Base-by-base conservation (phyloP, 2,888 invertebrate genomes). In the Plagodis dolabraria region DNA sequence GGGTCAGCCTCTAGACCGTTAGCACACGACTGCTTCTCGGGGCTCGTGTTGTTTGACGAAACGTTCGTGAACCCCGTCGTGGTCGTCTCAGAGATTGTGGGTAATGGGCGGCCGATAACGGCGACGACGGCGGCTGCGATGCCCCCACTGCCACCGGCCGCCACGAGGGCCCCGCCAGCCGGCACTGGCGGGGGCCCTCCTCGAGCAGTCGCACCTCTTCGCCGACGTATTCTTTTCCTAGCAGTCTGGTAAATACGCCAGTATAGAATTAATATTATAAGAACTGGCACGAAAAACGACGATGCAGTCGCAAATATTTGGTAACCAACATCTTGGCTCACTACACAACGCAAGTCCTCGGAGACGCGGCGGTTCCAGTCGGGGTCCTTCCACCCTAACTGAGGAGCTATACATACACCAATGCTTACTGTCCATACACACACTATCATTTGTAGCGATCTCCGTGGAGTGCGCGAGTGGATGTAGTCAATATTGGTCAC, bases 211-310 rank as follows among this genome's bases (percentile, higher is more conserved):
- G 94, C 94, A 67, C 94, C 95, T 74, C 94, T 93, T 73, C 95
- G 93, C 78, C 95, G 91, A 58, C 98, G 94, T 77, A 98, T 98
- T 83, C 98, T 94, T 83, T 96, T 96, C 61, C 97, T 94, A 7
- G 98, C 98, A 6, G 98, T 97, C 86, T 97, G 96, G 90, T 97
- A 96, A 93, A 96, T 98, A 82, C 97, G 95, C 96, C 97, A 97
- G 92, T 98, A 98, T 48, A 98, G 94, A 76, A 97, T 94, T 70
- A 98, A 94, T 80, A 99, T 98, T 54, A 97, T 95, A 64, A 96
- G 93, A 48, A 98, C 94, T 34, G 98, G 98, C 67, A 97, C 94
- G 86, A 98, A 98, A 89, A 98, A 98, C 43, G 98, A 98, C 36
- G 97, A 97, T 36, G 96, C 95, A 0, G 98, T 98, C 38, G 98